Conservation (phyloP, 2,113 vertebrate genomes). For the Solenodon paradoxus region DNA sequence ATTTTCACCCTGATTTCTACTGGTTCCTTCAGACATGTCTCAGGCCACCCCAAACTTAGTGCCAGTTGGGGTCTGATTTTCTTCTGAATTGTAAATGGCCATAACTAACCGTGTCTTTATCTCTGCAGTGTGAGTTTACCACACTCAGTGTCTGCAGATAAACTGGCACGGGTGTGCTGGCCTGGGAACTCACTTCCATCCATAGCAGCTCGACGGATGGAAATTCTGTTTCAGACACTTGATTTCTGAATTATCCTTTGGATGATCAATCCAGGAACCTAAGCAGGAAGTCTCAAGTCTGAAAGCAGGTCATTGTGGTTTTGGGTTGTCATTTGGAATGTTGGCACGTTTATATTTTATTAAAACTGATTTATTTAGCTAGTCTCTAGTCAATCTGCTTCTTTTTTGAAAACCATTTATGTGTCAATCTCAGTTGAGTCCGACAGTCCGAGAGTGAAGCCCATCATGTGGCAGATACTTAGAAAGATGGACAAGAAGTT, state of each 20-base stretch:
- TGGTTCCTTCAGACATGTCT: neutral
- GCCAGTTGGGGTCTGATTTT: neutral
- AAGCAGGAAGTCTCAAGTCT: neutral
- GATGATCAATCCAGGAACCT: neutral
- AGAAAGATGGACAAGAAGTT: neutral
- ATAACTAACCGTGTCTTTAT: neutral
- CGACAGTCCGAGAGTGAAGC: neutral
- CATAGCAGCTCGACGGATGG: neutral
- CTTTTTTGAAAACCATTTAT: neutral
- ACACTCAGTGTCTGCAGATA: neutral
- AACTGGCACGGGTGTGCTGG: neutral
- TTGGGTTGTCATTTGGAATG: neutral
- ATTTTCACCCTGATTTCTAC: neutral
- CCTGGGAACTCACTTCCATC: neutral
- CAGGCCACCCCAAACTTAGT: neutral
- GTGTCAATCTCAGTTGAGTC: neutral
- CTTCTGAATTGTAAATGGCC: neutral
- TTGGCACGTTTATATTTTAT: neutral
- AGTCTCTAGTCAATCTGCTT: neutral
- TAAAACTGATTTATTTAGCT: neutral
- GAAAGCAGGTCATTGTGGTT: neutral
- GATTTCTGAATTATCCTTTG: neutral
- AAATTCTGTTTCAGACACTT: neutral
- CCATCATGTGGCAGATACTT: neutral
- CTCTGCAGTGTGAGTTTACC: neutral